Conservation (phyloP, 2,113 vertebrate genomes). For the Catharus bicknelli region DNA sequence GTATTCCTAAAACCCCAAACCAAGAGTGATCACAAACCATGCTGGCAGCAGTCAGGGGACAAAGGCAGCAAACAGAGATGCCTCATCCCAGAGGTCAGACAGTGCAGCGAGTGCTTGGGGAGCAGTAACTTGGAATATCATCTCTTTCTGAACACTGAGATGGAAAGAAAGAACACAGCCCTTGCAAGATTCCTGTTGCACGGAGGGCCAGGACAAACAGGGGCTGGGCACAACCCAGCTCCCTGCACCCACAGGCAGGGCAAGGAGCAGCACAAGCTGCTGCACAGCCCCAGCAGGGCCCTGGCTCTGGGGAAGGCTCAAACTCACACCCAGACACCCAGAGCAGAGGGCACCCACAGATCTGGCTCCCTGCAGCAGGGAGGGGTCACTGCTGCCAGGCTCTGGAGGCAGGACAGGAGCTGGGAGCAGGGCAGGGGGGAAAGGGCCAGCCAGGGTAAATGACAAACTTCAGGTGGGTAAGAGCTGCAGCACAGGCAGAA, state of each 20-base stretch:
- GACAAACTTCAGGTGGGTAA: background rate
- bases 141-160: background rate
- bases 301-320: no score
- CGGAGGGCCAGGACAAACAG: accelerated
- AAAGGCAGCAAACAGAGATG: accelerated
- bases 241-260: no score
- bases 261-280: no score
- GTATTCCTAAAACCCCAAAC: background rate
- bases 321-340: background rate
- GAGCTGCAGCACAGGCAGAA: background rate
- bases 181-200: background rate
- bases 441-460: background rate
- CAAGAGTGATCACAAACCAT: background rate
- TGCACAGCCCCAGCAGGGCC: no score
- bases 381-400: background rate
- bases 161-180: background rate
- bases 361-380: accelerated
- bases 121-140: background rate
- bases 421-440: accelerated
- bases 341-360: accelerated
- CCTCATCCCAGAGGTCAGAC: background rate
- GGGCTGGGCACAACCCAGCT: background rate
- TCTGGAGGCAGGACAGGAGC: background rate
- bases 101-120: no score
- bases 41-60: background rate